Evolutionary conservation across 1,140 invertebrate genomes (phyloP).

Genomic region (Hypsibius dujardini): DNA sequence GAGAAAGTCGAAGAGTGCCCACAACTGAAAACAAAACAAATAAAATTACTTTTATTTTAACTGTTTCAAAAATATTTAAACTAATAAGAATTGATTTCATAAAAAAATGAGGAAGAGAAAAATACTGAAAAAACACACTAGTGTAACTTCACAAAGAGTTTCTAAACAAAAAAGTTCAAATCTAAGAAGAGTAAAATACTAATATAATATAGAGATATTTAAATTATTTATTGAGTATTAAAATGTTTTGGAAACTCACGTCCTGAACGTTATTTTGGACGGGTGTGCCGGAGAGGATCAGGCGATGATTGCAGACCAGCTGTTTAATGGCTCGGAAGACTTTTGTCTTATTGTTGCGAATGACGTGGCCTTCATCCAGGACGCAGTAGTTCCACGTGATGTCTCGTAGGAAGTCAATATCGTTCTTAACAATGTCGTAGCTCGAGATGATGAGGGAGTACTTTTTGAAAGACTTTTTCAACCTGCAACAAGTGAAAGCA

Average conservation of each 20-base stretch:
- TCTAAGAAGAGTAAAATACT: too few species aligned
- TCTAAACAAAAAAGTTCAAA: too few species aligned
- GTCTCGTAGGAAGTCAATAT: constrained; percentile 71
- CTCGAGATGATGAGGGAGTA: constrained; percentile 73
- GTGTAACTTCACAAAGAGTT: too few species aligned
- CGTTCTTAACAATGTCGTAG: constrained; percentile 92
- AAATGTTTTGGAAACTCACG: too few species aligned
- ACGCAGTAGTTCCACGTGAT: constrained; percentile 94
- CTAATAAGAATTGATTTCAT: background rate
- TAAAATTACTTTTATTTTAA: background rate
- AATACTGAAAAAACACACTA: too few species aligned
- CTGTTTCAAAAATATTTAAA: background rate
- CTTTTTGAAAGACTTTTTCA: constrained; percentile 43
- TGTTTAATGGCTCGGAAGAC: constrained; percentile 65
- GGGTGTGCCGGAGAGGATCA: constrained; percentile 92
- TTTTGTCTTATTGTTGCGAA: constrained; percentile 92
- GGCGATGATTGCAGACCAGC: constrained; percentile 67
- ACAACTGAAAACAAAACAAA: constrained; percentile 60
- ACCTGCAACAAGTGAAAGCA: constrained; percentile 31
- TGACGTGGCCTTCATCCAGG: constrained; percentile 91
- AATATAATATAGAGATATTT: too few species aligned
- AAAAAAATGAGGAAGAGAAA: background rate
- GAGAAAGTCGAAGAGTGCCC: constrained; percentile 97
- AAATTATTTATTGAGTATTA: too few species aligned
- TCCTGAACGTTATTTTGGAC: constrained; percentile 76